Evolutionary conservation across 2,113 vertebrate species (phyloP).

Genomic region (Aramus guarauna): DNA sequence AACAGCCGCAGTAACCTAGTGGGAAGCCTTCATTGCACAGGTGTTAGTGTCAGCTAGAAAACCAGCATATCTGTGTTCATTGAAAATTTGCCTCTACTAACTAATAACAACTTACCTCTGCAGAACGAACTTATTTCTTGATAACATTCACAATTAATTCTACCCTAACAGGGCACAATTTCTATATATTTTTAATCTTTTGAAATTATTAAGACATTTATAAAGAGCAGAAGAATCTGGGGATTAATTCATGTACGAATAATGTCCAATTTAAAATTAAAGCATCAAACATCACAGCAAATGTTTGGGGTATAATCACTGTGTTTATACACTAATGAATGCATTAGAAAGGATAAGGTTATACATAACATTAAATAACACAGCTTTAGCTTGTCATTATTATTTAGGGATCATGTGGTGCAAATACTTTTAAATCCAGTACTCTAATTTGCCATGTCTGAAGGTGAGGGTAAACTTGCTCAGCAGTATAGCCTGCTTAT

Average conservation of each 20-base stretch:
- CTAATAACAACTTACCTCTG: neutral
- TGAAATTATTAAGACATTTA: neutral
- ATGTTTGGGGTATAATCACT: neutral
- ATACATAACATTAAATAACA: neutral
- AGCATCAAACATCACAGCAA: neutral
- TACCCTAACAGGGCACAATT: neutral
- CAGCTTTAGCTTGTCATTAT: neutral
- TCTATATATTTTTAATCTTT: neutral
- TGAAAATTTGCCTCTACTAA: neutral
- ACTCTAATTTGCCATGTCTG: conserved; percentile 4
- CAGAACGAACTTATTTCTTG: neutral
- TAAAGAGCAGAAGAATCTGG: neutral
- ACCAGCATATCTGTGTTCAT: neutral
- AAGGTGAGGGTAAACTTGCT: conserved; percentile 10
- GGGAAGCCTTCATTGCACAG: neutral
- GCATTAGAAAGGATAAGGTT: neutral
- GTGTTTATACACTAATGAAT: neutral
- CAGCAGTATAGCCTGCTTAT: neutral
- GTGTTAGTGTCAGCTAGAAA: neutral
- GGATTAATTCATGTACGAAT: neutral
- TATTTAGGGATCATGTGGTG: conserved; percentile 4
- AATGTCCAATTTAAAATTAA: conserved; percentile 9
- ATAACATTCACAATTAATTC: neutral
- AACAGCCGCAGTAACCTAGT: neutral
- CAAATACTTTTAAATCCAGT: neutral